Evolutionary conservation across 2,113 vertebrate species (phyloP), one percentile per base, ranked within the genome.

Genomic region (Oryzias melastigma): DNA sequence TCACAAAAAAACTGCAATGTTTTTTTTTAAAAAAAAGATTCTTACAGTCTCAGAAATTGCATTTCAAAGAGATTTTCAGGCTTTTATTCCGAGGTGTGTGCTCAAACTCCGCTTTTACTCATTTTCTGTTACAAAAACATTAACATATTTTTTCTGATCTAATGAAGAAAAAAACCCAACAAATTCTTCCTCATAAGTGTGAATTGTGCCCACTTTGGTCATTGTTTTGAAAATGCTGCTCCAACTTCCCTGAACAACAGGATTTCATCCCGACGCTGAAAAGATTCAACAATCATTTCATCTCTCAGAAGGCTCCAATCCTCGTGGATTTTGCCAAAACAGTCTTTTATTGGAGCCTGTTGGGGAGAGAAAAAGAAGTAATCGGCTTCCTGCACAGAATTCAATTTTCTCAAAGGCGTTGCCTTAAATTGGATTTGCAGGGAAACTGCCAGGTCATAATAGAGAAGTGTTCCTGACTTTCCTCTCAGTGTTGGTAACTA

Each of bases 241-340:
- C 35, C 35, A 12, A 35, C 35, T 12, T 35, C 35, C 3, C 35
- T 55, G 42, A 66, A 53, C 60, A 13, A 27, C 25, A 44, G 53
- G 58, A 8, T 13, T 51, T 65, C 68, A 35, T 8, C 29, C 29
- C 71, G 1, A 70, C 41, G 45, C 42, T 60, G 53, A 59, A 15
- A 5, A 51, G 52, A 62, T 18, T 52, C 40, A 60, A 41, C 8
- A 52, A 47, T 41, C 45, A 49, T n/a, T 59, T 41, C 14, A 49
- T 29, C 17, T n/a, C 41, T 55, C 44, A 22, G 35, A 58, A 70
- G 22, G 51, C 51, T 5, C 45, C 0, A 2, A n/a, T 58, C 24
- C 10, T 2, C 13, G 6, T 40, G 35, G 6, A 35, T 49, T 10
- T 10, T 35, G 7, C 35, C 35, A 35, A 35, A 35, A 35, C 35